Evolutionary conservation across 2,797 vertebrate species (phyloP).

Genomic region (Acomys russatus): DNA sequence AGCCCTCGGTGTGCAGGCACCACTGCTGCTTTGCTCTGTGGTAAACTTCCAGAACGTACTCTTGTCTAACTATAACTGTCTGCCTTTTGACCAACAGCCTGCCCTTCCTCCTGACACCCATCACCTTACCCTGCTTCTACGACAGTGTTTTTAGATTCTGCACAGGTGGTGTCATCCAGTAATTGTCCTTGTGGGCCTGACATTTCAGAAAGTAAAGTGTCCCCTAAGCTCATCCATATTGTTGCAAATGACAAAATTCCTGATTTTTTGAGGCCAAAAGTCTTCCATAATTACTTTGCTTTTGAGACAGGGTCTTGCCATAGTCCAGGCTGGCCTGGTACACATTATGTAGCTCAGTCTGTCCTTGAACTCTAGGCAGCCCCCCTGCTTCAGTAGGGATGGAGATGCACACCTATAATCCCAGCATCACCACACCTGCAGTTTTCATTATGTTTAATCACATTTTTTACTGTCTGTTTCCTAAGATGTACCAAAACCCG

Average conservation of each 20-base stretch:
- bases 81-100: neutral
- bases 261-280: neutral
- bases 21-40: neutral
- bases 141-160: neutral
- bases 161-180: neutral
- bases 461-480: neutral
- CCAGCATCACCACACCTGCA: neutral
- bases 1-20: neutral
- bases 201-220: neutral
- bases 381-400: neutral
- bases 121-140: neutral
- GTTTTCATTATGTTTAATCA: neutral
- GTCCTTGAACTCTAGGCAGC: neutral
- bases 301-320: neutral
- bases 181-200: neutral
- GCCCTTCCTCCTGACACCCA: neutral
- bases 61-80: neutral
- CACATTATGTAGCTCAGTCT: neutral
- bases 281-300: neutral
- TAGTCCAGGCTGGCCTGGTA: neutral
- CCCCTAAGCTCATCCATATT: neutral
- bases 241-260: neutral
- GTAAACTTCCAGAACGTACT: neutral
- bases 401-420: neutral
- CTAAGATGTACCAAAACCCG: neutral